Base-by-base conservation (phyloP, 1,140 invertebrate species). In the Triops longicaudatus region DNA sequence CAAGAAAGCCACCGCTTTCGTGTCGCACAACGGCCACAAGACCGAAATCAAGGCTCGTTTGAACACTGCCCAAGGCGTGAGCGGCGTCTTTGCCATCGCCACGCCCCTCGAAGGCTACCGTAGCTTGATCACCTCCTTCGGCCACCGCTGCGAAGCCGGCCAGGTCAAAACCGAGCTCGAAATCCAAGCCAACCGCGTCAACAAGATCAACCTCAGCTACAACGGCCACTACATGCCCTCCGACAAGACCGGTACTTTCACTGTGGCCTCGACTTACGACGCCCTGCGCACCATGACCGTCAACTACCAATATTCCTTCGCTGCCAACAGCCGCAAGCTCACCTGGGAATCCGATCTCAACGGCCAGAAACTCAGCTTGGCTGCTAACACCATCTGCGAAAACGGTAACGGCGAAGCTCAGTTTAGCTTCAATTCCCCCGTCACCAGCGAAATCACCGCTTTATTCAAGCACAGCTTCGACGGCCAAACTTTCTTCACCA, bases 371-470 rank as follows among this genome's bases (percentile, higher is more conserved):
- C 11, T 73, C 26, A 22, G 44, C 1, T n/a, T 72, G 12, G 43
- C 31, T 9, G 50, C 41, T 0, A 37, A 17, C 6, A 37, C 63
- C 14, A 27, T 31, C 37, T 14, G 37, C 28, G 77, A n/a, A 4
- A 72, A 72, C 50, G 14, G 72, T 10, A 73, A 31, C 43, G 28
- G 44, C 17, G 14, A 63, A 2, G 76, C 12, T 1, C 31, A 77
- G 9, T 31, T 73, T 17, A 1, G 12, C 2, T 10, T 78, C 7
- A 73, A 31, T 44, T 31, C 37, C n/a, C 76, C 78, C 43, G 43
- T 77, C n/a, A 50, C 73, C 63, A 26, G 77, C 42, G 73, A 79
- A 12, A 71, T 78, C 63, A 26, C 10, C 12, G 37, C 37, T 76
- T 37, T 11, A 4, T 26, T 79, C 17, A 43, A 73, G 4, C 50